phyloP scores from a whole-genome alignment of 2,113 vertebrate genomes.

The Trichechus manatus region DNA sequence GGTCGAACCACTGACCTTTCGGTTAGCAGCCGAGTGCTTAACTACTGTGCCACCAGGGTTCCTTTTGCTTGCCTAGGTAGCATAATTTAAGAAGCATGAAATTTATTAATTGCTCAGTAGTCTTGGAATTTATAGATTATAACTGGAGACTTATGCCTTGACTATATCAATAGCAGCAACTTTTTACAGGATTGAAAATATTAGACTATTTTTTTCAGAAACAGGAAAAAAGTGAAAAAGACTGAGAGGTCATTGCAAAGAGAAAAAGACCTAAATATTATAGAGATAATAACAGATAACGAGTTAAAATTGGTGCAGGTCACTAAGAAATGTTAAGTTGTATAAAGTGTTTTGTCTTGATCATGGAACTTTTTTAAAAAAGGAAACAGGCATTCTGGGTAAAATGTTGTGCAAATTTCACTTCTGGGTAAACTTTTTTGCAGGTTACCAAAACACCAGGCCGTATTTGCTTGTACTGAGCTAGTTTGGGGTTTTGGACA shows the following conservation, averaged over 20 bases:
- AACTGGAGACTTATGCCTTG: not conserved
- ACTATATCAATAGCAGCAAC: not conserved
- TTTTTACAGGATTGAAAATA: not conserved
- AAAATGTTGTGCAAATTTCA: not conserved
- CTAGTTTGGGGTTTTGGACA: not conserved
- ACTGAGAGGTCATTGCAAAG: not conserved
- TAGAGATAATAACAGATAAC: not conserved
- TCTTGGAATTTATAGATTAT: not conserved
- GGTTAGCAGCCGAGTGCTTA: no score
- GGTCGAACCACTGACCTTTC: no score
- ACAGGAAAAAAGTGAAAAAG: not conserved
- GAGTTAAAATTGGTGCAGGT: not conserved
- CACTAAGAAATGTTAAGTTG: not conserved
- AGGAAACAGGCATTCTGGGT: not conserved
- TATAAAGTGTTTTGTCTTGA: not conserved
- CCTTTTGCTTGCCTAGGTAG: no score
- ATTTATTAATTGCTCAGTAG: not conserved
- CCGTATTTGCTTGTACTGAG: not conserved
- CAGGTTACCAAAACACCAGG: not conserved
- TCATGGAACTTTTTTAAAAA: not conserved
- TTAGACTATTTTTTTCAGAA: not conserved
- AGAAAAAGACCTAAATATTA: not conserved
- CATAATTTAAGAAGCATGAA: conserved; percentile 16
- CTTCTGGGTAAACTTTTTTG: not conserved
- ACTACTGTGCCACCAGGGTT: no score